Base-by-base conservation (phyloP, 2,888 invertebrate genomes). In the Ptychoptera albimana region DNA sequence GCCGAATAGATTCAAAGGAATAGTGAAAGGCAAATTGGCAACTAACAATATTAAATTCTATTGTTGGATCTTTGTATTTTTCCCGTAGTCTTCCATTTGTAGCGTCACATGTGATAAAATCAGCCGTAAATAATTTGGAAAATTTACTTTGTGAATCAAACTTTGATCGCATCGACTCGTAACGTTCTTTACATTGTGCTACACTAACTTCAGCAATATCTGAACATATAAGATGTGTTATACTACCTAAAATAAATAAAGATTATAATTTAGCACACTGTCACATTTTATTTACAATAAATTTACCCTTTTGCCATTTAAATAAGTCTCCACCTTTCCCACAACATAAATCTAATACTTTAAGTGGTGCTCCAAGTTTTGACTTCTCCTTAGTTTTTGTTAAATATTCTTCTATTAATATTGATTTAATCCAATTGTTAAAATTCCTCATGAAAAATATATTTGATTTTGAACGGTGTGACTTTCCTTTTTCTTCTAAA, bases 21-120 rank as follows among this genome's bases (percentile, higher is more conserved):
- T 99, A 99, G 67, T 99, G 98, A 60, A 98, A 83, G 15, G 94
- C 89, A 74, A 99, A 99, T 66, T 99, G 98, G 60, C 94, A 94
- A 60, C 93, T 94, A 1, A 88, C 88, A 37, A 98, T 58, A 63
- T 98, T 88, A 56, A 97, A 75, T 54, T 77, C 74, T 46, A 82
- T 74, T 15, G 81, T 79, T 2, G 83, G 76, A 62, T 92, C 82
- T 55, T 72, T 71, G 60, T 82, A 89, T 53, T 79, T 78, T 58
- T 81, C 78, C 42, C 82, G 70, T n/a, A 88, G 66, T 15, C 79
- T 72, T 48, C 79, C 77, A 71, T 82, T 82, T n/a, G 92, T 85
- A 55, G 91, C 88, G 64, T 98, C 97, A 36, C 87, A 87, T 30
- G 82, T 74, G 53, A 96, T 80, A 60, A 94, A 96, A 62, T 96